Percentiles rank a stretch among this genome's conserved stretches.
Evolutionary conservation across 2,113 vertebrate genomes (phyloP).

Genomic region (Dinomys branickii): DNA sequence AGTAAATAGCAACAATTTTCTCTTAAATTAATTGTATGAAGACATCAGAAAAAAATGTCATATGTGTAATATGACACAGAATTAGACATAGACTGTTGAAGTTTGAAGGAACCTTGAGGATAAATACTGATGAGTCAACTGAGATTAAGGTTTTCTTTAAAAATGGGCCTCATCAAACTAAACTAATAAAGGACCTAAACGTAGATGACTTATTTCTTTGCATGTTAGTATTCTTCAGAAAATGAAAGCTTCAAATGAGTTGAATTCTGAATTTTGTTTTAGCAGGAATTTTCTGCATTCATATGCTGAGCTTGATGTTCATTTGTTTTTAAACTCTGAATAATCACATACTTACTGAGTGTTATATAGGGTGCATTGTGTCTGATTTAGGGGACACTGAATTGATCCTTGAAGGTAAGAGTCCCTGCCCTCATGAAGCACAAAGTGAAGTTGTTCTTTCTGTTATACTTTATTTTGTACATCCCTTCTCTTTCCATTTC

Average conservation of each 20-base stretch:
- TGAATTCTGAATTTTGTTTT: not conserved
- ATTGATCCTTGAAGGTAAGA: not conserved
- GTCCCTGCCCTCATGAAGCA: not conserved
- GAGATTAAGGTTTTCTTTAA: constrained; percentile 21
- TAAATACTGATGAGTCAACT: not conserved
- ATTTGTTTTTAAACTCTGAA: not conserved
- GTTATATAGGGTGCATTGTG: not conserved
- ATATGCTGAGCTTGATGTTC: not conserved
- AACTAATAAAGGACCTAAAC: not conserved
- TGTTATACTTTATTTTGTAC: not conserved
- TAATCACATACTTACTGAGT: not conserved
- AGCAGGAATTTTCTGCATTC: not conserved
- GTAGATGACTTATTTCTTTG: not conserved
- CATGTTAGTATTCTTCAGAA: not conserved
- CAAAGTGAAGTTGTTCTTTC: not conserved
- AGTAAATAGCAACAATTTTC: constrained; percentile 60
- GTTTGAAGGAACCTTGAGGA: not conserved
- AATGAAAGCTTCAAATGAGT: not conserved
- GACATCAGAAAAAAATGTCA: constrained; percentile 3
- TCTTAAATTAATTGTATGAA: constrained; percentile 60
- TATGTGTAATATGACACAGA: not conserved
- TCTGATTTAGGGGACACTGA: not conserved
- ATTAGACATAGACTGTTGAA: not conserved
- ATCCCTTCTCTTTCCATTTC: not conserved
- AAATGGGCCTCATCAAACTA: not conserved